These are phyloP conservation scores for Ceyx cyanopectus DNA, from an alignment of 2,113 vertebrate genomes.

Conservation along the genomic window DNA sequence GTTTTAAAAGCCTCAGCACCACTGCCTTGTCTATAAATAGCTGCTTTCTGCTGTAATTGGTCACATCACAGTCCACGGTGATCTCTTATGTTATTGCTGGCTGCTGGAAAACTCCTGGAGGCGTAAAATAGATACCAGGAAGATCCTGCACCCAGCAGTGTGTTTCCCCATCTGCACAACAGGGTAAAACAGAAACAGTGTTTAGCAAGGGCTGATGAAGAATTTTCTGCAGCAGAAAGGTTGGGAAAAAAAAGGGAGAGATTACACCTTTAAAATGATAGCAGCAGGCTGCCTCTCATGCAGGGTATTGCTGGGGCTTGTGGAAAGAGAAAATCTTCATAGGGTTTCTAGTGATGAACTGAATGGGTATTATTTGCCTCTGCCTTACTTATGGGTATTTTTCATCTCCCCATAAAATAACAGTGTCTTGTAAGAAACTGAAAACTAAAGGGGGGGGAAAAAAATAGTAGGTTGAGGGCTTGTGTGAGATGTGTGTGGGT, in stretches of 20 bases:
- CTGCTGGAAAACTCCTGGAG: conserved; percentile 58
- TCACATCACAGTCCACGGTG: conserved; percentile 40
- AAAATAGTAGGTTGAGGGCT: not conserved
- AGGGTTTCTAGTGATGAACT: not conserved
- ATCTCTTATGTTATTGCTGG: conserved; percentile 56
- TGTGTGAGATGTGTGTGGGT: not conserved
- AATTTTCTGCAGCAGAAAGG: conserved; percentile 46
- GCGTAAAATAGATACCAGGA: conserved; percentile 55
- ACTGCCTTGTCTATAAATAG: conserved; percentile 64
- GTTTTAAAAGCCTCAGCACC: conserved; percentile 48
- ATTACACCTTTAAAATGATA: conserved; percentile 34
- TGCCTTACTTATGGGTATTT: conserved; percentile 11
- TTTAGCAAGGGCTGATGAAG: conserved; percentile 32
- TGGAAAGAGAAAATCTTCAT: conserved; percentile 6
- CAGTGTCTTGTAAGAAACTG: conserved; percentile 24
- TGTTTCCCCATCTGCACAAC: conserved; percentile 17
- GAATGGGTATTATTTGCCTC: conserved; percentile 45
- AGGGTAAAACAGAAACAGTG: conserved; percentile 23
- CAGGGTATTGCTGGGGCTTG: conserved; percentile 24
- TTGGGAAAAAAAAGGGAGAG: not conserved
- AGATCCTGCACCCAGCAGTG: conserved; percentile 31
- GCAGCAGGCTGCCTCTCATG: conserved; percentile 38
- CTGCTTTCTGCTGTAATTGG: conserved; percentile 64
- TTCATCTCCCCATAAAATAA: conserved; percentile 43
- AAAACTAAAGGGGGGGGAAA: not conserved